Evolutionary conservation across 2,113 vertebrate species (phyloP), one percentile per base, ranked within the genome.

Genomic region (Dicerorhinus sumatrensis): DNA sequence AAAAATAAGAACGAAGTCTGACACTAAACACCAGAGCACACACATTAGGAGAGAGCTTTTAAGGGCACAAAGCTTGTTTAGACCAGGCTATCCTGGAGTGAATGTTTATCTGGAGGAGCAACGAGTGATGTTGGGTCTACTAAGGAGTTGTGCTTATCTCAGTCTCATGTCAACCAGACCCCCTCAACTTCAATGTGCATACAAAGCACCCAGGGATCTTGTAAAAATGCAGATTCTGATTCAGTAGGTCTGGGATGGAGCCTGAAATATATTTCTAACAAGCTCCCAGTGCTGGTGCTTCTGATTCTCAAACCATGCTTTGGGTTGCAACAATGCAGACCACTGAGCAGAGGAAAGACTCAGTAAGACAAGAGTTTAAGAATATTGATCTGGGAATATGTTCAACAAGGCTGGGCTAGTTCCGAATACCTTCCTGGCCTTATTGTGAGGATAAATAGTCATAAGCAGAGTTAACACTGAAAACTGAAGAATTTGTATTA

Each of bases 61-160:
- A 95, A 97, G 83, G 72, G 56, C 72, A 85, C 72, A 46, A 89
- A 51, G 39, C 4, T 85, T 56, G 79, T 62, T 79, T 89, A 60
- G 16, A 67, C 10, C 73, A 67, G 69, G 23, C 83, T 70, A 31
- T 42, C 17, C 36, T 85, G 65, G 25, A 58, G 31, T 36, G 36
- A 89, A 56, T 80, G 67, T 80, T 89, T 79, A 69, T 65, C 21
- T 79, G 73, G 56, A 73, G 21, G 42, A 85, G 14, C 29, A 93
- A 60, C 48, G 54, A 84, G 58, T n/a, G 33, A 84, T 56, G n/a
- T 23, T 31, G 25, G 13, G 10, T 84, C 46, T 73, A 23, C 42
- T 67, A 58, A 93, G 46, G 51, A 89, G 36, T 46, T 73, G 16
- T 80, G 33, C 21, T 25, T 79, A 70, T 29, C 63, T 73, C 77